A percentile compares a stretch with the other conserved stretches of the same genome.
These are phyloP conservation scores for Larimichthys crocea DNA, from an alignment of 2,113 vertebrate species.

Conservation along the genomic window DNA sequence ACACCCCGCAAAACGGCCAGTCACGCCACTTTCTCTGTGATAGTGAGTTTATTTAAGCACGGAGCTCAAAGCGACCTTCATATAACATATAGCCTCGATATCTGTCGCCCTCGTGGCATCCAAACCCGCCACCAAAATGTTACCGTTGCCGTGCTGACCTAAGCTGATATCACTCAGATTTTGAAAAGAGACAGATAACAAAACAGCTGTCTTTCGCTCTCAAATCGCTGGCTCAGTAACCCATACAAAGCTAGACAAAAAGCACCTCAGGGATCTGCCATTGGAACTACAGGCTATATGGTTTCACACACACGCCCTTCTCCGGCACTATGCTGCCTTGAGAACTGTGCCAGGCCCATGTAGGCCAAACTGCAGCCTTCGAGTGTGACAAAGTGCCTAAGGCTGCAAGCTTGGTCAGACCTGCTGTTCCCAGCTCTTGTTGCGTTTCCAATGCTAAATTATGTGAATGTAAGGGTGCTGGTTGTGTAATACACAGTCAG, in stretches of 20 bases:
- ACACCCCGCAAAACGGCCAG: conserved; percentile 51
- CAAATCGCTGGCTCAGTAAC: conserved; percentile 24
- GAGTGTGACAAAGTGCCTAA: conserved; percentile 53
- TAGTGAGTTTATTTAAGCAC: conserved; percentile 48
- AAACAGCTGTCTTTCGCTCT: no score
- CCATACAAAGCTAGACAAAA: conserved; percentile 15
- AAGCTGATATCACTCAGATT: conserved; percentile 35
- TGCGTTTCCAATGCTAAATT: conserved; percentile 40
- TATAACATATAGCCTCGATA: conserved; percentile 46
- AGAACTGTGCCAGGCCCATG: conserved; percentile 51
- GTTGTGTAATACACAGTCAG: conserved; percentile 50
- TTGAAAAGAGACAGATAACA: no score
- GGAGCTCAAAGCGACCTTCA: conserved; percentile 53
- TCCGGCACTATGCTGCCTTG: conserved; percentile 5
- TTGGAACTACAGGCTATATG: conserved; percentile 29
- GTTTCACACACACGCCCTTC: conserved; percentile 49
- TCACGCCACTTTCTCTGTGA: conserved; percentile 53
- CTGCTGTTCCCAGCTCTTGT: conserved; percentile 45
- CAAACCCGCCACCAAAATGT: conserved; percentile 52
- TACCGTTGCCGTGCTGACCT: conserved; percentile 33
- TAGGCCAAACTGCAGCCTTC: conserved; percentile 33
- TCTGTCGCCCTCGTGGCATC: conserved; percentile 57
- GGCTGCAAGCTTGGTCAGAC: conserved; percentile 48
- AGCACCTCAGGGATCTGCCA: conserved; percentile 8
- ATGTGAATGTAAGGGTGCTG: conserved; percentile 47